Evolutionary conservation across 2,797 vertebrate genomes (phyloP).

Genomic region (Cynodonichthys magdalenae): DNA sequence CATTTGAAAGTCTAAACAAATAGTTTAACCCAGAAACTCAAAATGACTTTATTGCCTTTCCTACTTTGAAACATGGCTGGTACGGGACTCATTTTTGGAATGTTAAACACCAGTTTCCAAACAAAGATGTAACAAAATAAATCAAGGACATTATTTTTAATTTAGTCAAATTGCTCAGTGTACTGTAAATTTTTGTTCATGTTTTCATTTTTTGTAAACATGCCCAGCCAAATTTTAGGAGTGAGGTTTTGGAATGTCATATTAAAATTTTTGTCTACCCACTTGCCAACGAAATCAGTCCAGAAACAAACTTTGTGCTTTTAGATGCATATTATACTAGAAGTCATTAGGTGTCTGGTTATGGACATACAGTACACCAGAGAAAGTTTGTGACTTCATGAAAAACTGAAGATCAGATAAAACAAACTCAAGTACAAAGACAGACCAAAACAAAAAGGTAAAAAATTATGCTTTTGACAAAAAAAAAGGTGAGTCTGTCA

Average conservation of each 20-base stretch:
- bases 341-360: too few relatives aligned
- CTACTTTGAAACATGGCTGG: not conserved
- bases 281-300: too few relatives aligned
- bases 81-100: slow-evolving; percentile 6
- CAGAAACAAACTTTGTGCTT: too few relatives aligned
- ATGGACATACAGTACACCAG: not conserved
- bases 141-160: not conserved
- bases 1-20: slow-evolving; percentile 18
- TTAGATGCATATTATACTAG: too few relatives aligned
- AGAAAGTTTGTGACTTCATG: not conserved
- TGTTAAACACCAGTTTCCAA: not conserved
- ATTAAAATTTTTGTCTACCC: too few relatives aligned
- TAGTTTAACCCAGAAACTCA: not conserved
- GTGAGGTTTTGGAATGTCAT: too few relatives aligned
- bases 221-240: too few relatives aligned
- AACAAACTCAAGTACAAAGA: too few relatives aligned
- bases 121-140: not conserved
- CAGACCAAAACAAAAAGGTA: too few relatives aligned
- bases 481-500: slow-evolving; percentile 4
- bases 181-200: too few relatives aligned
- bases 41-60: slow-evolving; percentile 15
- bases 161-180: not conserved
- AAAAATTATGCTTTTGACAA: not conserved
- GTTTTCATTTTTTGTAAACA: too few relatives aligned
- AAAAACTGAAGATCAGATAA: too few relatives aligned